Percentiles rank a stretch among this genome's conserved stretches.
These are phyloP conservation scores for Tipula confusa DNA, from an alignment of 2,888 invertebrate species.

Conservation along the genomic window DNA sequence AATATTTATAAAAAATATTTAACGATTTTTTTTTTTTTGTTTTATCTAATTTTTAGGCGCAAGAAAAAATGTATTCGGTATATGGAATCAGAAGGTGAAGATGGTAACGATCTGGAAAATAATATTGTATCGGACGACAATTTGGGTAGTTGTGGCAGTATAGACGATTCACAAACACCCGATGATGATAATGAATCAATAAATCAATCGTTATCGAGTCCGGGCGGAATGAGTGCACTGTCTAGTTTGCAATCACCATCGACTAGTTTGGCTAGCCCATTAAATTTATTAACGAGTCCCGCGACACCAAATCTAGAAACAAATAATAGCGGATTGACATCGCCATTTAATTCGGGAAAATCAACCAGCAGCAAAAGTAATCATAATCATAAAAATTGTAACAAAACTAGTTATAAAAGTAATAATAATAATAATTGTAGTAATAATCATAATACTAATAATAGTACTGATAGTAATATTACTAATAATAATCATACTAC, in stretches of 20 bases:
- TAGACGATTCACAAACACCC: constrained; percentile 64
- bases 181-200: constrained; percentile 64
- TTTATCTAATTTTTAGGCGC: constrained; percentile 64
- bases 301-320: constrained; percentile 44
- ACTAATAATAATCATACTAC: not conserved
- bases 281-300: constrained; percentile 65
- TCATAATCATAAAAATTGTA: not conserved
- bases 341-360: not conserved
- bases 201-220: constrained; percentile 57
- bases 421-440: not conserved
- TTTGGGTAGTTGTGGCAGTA: constrained; percentile 74
- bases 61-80: constrained; percentile 97
- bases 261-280: constrained; percentile 73
- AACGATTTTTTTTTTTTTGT: constrained; percentile 37
- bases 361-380: constrained; percentile 31
- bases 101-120: constrained; percentile 52
- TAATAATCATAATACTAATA: not conserved
- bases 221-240: constrained; percentile 62
- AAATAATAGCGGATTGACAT: not conserved
- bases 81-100: constrained; percentile 76
- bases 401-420: not conserved
- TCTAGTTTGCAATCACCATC: constrained; percentile 67
- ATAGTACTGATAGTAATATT: not conserved
- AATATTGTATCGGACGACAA: constrained; percentile 60
- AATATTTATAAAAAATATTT: not conserved